These are phyloP conservation scores for Leptopilina clavipes DNA, from an alignment of 1,140 invertebrate genomes.

Conservation along the genomic window DNA sequence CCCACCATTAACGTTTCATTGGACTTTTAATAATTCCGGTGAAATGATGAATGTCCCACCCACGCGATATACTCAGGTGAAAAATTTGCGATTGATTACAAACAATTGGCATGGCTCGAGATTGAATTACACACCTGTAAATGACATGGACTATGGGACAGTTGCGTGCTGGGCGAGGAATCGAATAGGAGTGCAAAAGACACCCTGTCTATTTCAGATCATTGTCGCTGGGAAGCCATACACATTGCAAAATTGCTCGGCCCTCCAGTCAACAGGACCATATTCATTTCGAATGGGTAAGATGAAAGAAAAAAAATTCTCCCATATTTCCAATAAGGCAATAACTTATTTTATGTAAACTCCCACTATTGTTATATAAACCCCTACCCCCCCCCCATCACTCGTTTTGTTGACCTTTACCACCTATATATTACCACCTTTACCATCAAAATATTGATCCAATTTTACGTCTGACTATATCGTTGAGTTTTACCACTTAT, in stretches of 20 bases:
- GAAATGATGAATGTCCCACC: conserved; percentile 85
- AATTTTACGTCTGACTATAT: too few species aligned
- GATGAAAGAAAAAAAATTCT: conserved; percentile 31
- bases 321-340: background rate
- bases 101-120: conserved; percentile 82
- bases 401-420: too few species aligned
- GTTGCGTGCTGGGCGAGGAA: conserved; percentile 89
- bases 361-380: background rate
- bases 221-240: conserved; percentile 82
- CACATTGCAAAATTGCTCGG: conserved; percentile 89
- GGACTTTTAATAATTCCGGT: conserved; percentile 92
- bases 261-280: conserved; percentile 71
- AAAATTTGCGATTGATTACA: conserved; percentile 59
- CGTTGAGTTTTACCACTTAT: too few species aligned
- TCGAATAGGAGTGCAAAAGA: conserved; percentile 85
- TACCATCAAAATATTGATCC: too few species aligned
- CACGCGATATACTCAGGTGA: conserved; percentile 76
- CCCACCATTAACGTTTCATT: conserved; percentile 85
- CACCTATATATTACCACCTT: too few species aligned
- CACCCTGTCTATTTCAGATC: conserved; percentile 90
- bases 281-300: conserved; percentile 67
- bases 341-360: background rate
- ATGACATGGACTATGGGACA: conserved; percentile 91
- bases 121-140: conserved; percentile 87
- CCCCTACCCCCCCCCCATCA: too few species aligned